These are phyloP conservation scores for Oncopeltus fasciatus DNA, from an alignment of 1,140 invertebrate species.

Conservation along the genomic window DNA sequence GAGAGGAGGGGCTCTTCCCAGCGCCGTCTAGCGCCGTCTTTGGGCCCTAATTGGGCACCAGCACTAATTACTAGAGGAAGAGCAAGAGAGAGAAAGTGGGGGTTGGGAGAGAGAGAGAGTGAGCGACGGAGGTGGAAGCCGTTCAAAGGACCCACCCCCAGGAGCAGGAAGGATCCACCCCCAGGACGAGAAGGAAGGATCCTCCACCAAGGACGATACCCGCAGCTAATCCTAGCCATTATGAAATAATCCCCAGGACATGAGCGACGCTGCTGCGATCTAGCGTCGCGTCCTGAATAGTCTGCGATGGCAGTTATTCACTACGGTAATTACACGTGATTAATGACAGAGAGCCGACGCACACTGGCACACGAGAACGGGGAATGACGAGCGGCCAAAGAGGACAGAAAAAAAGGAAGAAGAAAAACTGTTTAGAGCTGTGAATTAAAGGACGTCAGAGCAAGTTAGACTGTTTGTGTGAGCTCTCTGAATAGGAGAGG, in stretches of 20 bases:
- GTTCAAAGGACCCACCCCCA: background rate
- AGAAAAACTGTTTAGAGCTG: background rate
- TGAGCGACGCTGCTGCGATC: no score
- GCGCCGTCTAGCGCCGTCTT: background rate
- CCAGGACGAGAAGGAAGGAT: no score
- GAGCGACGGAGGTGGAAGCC: background rate
- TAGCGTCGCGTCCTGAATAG: background rate
- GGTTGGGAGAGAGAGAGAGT: background rate
- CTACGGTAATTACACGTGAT: constrained; percentile 5
- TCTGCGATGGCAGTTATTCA: background rate
- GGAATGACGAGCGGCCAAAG: background rate
- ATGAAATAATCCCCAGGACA: constrained; percentile 6
- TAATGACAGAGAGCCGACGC: constrained; percentile 2
- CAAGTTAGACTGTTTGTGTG: background rate
- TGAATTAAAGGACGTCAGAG: background rate
- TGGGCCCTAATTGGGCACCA: background rate
- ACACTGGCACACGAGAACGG: background rate
- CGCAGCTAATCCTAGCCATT: background rate
- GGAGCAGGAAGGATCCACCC: background rate
- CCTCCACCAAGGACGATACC: background rate
- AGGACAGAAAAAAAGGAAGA: background rate
- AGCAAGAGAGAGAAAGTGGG: background rate
- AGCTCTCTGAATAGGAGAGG: background rate
- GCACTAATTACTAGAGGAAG: background rate
- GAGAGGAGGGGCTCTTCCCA: no score